Evolutionary conservation across 2,888 invertebrate genomes (phyloP).

Genomic region (Mimachlamys varia): DNA sequence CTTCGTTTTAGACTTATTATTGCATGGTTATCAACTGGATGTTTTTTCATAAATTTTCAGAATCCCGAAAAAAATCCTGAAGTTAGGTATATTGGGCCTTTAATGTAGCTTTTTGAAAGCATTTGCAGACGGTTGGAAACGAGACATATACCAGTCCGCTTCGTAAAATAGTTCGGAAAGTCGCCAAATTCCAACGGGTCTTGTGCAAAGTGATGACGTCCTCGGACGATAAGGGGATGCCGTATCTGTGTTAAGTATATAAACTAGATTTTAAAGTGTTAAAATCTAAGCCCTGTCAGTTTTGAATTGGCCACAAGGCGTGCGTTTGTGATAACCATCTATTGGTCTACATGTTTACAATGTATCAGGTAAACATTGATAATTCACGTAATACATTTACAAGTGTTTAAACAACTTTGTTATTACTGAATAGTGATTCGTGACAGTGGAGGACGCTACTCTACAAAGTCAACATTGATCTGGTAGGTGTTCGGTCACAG

Average conservation of each 20-base stretch:
- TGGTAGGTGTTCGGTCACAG: neutral
- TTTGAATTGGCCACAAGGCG: neutral
- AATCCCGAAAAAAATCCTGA: no score
- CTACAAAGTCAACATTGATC: neutral
- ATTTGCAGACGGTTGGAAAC: no score
- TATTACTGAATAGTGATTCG: neutral
- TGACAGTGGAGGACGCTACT: neutral
- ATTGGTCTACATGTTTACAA: slow-evolving; percentile 4
- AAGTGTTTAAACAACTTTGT: neutral
- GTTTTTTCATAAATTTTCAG: no score
- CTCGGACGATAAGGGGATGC: neutral
- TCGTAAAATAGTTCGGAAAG: neutral
- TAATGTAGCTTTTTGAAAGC: no score
- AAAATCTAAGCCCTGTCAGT: neutral
- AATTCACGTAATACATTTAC: neutral
- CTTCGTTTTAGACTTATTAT: no score
- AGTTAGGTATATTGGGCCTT: no score
- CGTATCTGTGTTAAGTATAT: neutral
- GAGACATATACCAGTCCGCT: no score
- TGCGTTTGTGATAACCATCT: neutral
- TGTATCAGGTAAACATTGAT: neutral
- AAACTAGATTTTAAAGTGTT: neutral
- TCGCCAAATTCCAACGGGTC: neutral
- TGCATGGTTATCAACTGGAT: no score
- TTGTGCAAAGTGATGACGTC: neutral